A percentile compares a stretch with the other conserved stretches of the same genome.
Conservation (phyloP, 1,140 invertebrate species). For the Scaptomyza hsui region DNA sequence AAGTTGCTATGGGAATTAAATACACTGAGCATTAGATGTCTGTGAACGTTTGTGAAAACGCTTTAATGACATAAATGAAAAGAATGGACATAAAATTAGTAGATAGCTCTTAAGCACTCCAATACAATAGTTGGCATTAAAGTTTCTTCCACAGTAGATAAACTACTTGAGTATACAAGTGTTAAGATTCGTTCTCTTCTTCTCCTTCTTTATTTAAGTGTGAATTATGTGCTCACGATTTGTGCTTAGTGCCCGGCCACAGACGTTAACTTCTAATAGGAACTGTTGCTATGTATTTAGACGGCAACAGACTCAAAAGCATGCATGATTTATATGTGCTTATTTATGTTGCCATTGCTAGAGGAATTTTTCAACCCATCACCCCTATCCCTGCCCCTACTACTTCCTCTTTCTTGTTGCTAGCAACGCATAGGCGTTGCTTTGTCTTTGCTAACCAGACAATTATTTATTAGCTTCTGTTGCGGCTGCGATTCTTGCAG, state of each 20-base stretch:
- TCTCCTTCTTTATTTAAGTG: neutral
- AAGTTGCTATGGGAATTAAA: conserved; percentile 43
- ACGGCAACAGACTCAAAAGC: conserved; percentile 15
- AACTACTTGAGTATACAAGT: neutral
- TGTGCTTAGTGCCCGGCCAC: conserved; percentile 18
- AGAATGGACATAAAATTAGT: neutral
- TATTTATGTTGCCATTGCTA: conserved; percentile 62
- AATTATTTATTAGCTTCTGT: conserved; percentile 76
- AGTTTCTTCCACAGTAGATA: neutral
- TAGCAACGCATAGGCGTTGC: conserved; percentile 38
- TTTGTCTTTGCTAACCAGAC: conserved; percentile 74
- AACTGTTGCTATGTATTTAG: conserved; percentile 47
- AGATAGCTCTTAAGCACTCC: too few species aligned
- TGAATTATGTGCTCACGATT: conserved; percentile 31
- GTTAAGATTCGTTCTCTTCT: neutral
- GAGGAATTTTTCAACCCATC: conserved; percentile 57
- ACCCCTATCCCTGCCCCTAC: conserved; percentile 36
- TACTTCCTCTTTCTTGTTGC: neutral
- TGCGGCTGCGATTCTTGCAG: conserved; percentile 43
- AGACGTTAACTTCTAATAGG: conserved; percentile 61
- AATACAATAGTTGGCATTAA: too few species aligned
- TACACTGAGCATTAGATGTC: conserved; percentile 30
- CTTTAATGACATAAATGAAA: conserved; percentile 16
- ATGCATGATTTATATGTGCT: conserved; percentile 73
- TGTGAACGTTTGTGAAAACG: neutral